phyloP scores from a whole-genome alignment of 2,888 invertebrate species.

The Cryptus viduatorius region DNA sequence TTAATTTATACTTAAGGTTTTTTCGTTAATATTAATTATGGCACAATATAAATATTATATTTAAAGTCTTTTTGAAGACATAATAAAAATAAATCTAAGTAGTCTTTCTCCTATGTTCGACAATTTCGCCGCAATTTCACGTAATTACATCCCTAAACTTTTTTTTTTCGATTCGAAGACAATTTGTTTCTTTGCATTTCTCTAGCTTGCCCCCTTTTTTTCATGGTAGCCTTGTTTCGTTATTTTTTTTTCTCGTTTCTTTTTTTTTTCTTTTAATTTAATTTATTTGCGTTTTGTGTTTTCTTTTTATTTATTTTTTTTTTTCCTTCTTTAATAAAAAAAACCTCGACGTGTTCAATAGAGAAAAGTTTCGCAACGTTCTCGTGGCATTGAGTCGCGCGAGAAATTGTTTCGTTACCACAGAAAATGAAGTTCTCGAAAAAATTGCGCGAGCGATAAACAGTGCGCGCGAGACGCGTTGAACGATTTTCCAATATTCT shows the following conservation, averaged over 20 bases:
- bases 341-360: constrained; percentile 70
- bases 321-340: constrained; percentile 54
- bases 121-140: constrained; percentile 75
- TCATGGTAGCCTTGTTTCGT: constrained; percentile 70
- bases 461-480: constrained; percentile 73
- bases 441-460: constrained; percentile 50
- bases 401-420: constrained; percentile 33
- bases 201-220: constrained; percentile 26
- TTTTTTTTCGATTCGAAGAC: constrained; percentile 68
- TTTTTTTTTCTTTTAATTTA: constrained; percentile 72
- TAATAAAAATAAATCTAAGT: constrained; percentile 85
- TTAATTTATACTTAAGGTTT: constrained; percentile 84
- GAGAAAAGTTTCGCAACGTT: constrained; percentile 75
- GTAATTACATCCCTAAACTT: constrained; percentile 77
- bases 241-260: constrained; percentile 16
- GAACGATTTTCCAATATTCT: constrained; percentile 83
- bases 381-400: constrained; percentile 67
- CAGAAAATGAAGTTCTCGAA: constrained; percentile 51
- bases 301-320: constrained; percentile 52
- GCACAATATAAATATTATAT: constrained; percentile 85
- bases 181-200: constrained; percentile 58
- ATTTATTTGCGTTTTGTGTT: constrained; percentile 56
- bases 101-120: constrained; percentile 83
- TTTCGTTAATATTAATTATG: constrained; percentile 84
- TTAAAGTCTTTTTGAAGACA: constrained; percentile 84